Evolutionary conservation across 2,888 invertebrate species (phyloP).

Genomic region (Gordius sp.): DNA sequence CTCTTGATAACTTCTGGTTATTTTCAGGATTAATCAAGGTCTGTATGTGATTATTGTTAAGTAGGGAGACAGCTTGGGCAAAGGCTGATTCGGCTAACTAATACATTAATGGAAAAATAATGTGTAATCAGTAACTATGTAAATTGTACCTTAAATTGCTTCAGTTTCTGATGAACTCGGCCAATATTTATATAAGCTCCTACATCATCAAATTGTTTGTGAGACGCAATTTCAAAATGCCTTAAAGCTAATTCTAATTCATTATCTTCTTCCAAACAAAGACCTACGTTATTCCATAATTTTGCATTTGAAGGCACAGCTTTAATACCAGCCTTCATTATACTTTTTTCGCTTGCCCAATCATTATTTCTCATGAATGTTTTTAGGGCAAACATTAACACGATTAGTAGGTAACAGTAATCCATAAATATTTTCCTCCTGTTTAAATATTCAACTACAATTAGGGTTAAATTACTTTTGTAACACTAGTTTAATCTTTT

Average conservation of each 20-base stretch:
- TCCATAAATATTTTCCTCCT: not conserved
- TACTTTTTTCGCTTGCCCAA: not conserved
- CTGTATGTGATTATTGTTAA: no score
- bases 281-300: slow-evolving; percentile 8
- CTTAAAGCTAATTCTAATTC: not conserved
- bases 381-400: not conserved
- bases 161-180: not conserved
- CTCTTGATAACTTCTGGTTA: no score
- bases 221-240: not conserved
- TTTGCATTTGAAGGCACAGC: not conserved
- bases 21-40: no score
- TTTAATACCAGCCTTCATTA: not conserved
- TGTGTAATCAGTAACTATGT: no score
- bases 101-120: no score
- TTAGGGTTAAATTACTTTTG: not conserved
- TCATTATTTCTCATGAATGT: not conserved
- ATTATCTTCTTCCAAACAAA: not conserved
- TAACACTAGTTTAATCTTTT: no score
- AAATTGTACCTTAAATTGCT: not conserved
- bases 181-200: not conserved
- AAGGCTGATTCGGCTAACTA: no score
- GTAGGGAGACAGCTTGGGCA: no score
- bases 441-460: not conserved
- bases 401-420: no score
- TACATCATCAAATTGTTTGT: not conserved